Evolutionary conservation across 2,797 vertebrate genomes (phyloP).

Genomic region (Melanotaenia nigrans): DNA sequence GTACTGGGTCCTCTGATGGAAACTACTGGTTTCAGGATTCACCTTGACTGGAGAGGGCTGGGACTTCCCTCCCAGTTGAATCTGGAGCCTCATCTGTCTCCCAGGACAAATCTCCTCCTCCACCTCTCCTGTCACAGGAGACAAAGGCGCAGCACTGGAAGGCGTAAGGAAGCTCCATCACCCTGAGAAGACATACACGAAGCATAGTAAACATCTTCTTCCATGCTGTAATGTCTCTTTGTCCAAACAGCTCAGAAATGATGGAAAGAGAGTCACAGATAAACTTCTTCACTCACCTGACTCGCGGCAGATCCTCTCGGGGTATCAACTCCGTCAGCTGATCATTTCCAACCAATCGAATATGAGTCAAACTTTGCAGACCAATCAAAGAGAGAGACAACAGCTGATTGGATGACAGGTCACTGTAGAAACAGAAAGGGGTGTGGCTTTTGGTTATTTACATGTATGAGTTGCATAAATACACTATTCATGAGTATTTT

Average conservation of each 20-base stretch:
- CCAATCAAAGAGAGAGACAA: slow-evolving; percentile 89
- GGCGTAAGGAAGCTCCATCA: slow-evolving; percentile 94
- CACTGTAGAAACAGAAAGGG: slow-evolving; percentile 77
- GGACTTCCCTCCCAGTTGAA: slow-evolving; percentile 77
- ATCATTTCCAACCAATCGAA: slow-evolving; percentile 93
- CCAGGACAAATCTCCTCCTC: slow-evolving; percentile 79
- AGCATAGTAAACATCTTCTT: background rate
- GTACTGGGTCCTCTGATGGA: background rate
- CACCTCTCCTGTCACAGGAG: slow-evolving; percentile 84
- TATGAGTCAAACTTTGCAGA: slow-evolving; percentile 91
- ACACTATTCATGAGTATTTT: no score
- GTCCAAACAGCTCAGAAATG: background rate
- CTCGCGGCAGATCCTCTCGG: slow-evolving; percentile 89
- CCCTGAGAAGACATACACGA: slow-evolving; percentile 73
- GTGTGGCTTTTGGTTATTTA: background rate
- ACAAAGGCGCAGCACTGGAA: slow-evolving; percentile 95
- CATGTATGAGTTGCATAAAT: no score
- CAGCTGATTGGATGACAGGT: slow-evolving; percentile 93
- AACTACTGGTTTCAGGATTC: slow-evolving; percentile 17
- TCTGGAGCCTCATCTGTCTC: slow-evolving; percentile 83
- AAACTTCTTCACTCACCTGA: slow-evolving; percentile 54
- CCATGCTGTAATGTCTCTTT: background rate
- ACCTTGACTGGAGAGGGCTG: slow-evolving; percentile 86
- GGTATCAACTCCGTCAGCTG: slow-evolving; percentile 88
- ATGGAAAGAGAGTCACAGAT: background rate